A percentile compares a stretch with the other conserved stretches of the same genome.
Evolutionary conservation across 1,140 invertebrate genomes (phyloP).

Genomic region (Solenopsis invicta): DNA sequence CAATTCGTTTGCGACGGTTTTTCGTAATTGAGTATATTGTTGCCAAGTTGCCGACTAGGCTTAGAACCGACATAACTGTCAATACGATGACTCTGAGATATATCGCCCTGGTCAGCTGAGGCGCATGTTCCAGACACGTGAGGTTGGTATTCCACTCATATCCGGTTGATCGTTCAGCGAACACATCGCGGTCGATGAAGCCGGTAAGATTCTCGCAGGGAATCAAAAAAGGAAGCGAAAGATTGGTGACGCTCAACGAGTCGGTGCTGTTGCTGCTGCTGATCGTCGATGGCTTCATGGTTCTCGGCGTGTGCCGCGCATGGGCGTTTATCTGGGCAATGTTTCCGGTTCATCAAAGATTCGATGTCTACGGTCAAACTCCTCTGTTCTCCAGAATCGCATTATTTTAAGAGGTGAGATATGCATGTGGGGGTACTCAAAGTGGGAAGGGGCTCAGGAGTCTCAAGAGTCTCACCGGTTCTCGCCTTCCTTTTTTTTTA

Average conservation of each 20-base stretch:
- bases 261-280: background rate
- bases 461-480: background rate
- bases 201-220: slow-evolving; percentile 85
- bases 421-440: slow-evolving; percentile 1
- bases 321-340: background rate
- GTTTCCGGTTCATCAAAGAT: slow-evolving; percentile 36
- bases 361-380: slow-evolving; percentile 31
- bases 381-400: slow-evolving; percentile 24
- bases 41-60: slow-evolving; percentile 91
- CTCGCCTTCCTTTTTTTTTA: background rate
- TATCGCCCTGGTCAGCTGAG: slow-evolving; percentile 88
- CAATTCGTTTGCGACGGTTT: slow-evolving; percentile 87
- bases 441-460: slow-evolving; percentile 42
- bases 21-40: slow-evolving; percentile 92
- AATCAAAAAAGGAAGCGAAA: background rate
- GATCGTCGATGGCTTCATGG: slow-evolving; percentile 14
- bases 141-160: slow-evolving; percentile 67
- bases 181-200: slow-evolving; percentile 74
- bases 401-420: slow-evolving; percentile 19
- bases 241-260: background rate
- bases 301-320: slow-evolving; percentile 13
- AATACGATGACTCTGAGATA: slow-evolving; percentile 90
- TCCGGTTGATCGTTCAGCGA: background rate
- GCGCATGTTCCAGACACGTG: slow-evolving; percentile 89
- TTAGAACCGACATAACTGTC: slow-evolving; percentile 90